Evolutionary conservation across 2,797 vertebrate genomes (phyloP).

Genomic region (Syngnathus acus): DNA sequence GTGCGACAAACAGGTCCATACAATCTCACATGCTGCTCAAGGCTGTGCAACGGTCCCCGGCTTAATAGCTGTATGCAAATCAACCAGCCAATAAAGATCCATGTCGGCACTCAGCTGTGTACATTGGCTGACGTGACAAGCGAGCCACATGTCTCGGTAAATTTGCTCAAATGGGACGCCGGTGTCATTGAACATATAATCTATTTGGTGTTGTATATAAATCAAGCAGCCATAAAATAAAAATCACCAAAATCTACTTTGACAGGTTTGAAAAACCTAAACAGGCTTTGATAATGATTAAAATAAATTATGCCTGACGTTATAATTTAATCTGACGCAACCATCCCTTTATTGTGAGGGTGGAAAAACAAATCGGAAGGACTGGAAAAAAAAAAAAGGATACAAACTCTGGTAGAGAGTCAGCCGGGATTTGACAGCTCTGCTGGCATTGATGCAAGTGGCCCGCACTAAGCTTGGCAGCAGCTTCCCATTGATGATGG

Average conservation of each 20-base stretch:
- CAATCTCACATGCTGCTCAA: slow-evolving; percentile 50
- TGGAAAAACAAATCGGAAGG: slow-evolving; percentile 29
- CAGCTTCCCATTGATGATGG: slow-evolving; percentile 86
- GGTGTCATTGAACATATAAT: slow-evolving; percentile 28
- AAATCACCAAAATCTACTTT: slow-evolving; percentile 3
- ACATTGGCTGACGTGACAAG: slow-evolving; percentile 45
- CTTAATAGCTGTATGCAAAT: slow-evolving; percentile 66
- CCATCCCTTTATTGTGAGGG: background rate
- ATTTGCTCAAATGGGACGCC: slow-evolving; percentile 38
- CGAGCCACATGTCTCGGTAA: slow-evolving; percentile 50
- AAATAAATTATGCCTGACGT: background rate
- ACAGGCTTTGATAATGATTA: background rate
- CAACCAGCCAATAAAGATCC: slow-evolving; percentile 62
- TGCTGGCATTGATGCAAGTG: slow-evolving; percentile 97
- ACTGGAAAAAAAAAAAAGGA: slow-evolving; percentile 70
- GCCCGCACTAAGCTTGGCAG: slow-evolving; percentile 91
- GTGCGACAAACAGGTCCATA: slow-evolving; percentile 40
- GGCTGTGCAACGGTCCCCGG: slow-evolving; percentile 46
- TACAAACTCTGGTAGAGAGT: slow-evolving; percentile 99
- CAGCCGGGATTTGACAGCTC: slow-evolving; percentile 93
- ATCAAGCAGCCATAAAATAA: slow-evolving; percentile 12
- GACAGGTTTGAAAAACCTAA: background rate
- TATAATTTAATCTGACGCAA: background rate
- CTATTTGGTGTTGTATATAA: slow-evolving; percentile 20
- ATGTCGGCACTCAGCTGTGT: slow-evolving; percentile 62